phyloP scores from a whole-genome alignment of 2,797 vertebrate genomes.

The Margarornis squamiger region DNA sequence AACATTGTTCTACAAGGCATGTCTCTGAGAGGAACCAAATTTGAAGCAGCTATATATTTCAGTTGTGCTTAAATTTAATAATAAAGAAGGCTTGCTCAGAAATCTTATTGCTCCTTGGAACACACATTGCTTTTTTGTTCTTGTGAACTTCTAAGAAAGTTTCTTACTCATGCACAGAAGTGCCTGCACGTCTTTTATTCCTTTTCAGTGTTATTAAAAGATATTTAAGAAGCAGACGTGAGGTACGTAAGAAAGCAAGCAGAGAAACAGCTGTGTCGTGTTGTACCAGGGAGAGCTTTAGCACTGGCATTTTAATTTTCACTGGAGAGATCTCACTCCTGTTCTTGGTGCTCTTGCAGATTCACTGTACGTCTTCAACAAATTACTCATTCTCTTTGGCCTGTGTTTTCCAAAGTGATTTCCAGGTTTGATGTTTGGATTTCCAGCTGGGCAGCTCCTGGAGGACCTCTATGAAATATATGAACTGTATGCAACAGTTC shows the following conservation, averaged over 20 bases:
- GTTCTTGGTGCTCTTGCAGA: neutral
- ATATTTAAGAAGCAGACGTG: neutral
- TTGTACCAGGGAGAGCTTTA: neutral
- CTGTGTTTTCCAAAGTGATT: neutral
- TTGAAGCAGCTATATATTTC: conserved; percentile 53
- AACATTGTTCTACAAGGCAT: conserved; percentile 54
- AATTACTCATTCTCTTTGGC: neutral
- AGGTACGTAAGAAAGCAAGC: neutral
- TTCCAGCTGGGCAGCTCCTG: neutral
- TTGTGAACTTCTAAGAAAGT: conserved; percentile 18
- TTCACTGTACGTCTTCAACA: neutral
- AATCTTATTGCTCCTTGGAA: conserved; percentile 14
- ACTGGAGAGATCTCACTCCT: neutral
- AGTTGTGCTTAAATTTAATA: conserved; percentile 51
- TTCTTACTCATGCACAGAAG: neutral
- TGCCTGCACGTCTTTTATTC: neutral
- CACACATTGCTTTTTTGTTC: neutral
- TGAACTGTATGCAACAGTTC: neutral
- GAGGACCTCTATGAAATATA: neutral
- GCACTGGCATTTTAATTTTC: neutral
- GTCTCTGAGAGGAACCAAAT: conserved; percentile 47
- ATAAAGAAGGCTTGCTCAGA: conserved; percentile 45
- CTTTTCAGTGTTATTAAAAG: neutral
- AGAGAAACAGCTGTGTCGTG: neutral
- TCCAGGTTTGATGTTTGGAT: neutral